Evolutionary conservation across 2,888 invertebrate genomes (phyloP).

Genomic region (Thera obeliscata): DNA sequence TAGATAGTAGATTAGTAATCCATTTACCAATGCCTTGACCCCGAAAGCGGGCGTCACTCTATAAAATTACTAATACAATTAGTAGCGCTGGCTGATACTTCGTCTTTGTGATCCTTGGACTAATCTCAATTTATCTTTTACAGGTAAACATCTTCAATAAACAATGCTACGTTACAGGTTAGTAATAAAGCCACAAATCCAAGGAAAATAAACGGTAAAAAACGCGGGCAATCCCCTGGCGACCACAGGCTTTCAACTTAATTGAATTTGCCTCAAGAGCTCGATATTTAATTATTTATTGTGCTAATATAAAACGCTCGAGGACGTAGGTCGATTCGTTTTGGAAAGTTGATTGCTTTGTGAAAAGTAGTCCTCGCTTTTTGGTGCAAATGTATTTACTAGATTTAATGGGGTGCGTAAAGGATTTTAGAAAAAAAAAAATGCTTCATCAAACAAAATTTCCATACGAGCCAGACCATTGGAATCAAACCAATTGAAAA

Average conservation of each 20-base stretch:
- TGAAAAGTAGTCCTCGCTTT: conserved; percentile 11
- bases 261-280: conserved; percentile 36
- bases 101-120: conserved; percentile 44
- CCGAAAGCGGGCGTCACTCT: conserved; percentile 20
- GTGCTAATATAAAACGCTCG: conserved; percentile 39
- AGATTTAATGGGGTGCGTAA: too few relatives aligned
- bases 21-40: conserved; percentile 32
- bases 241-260: conserved; percentile 32
- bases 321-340: conserved; percentile 37
- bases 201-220: conserved; percentile 5
- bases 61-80: conserved; percentile 32
- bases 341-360: conserved; percentile 41
- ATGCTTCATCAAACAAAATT: too few relatives aligned
- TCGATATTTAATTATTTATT: conserved; percentile 37
- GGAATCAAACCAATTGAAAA: too few relatives aligned
- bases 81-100: conserved; percentile 20
- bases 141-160: conserved; percentile 65
- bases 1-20: conserved; percentile 23
- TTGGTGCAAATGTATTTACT: conserved; percentile 3
- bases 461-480: too few relatives aligned
- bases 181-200: conserved; percentile 20
- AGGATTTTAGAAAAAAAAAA: too few relatives aligned
- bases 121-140: conserved; percentile 53
- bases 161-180: conserved; percentile 25
- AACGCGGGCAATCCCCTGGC: conserved; percentile 11